Base-by-base conservation (phyloP, 1,140 invertebrate species). In the Oreohelix idahoensis region DNA sequence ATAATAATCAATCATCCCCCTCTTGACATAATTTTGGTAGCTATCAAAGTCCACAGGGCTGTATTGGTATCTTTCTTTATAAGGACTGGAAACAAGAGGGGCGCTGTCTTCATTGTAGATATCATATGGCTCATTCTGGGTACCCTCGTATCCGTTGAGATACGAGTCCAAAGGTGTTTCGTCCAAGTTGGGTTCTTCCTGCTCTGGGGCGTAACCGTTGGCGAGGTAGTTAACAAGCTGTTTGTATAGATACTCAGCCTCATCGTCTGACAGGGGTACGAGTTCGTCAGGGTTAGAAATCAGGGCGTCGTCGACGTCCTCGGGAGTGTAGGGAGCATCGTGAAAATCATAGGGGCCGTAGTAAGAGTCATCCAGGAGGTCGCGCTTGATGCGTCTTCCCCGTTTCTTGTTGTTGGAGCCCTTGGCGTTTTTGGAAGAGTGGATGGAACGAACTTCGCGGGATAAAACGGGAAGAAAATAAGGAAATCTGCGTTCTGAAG, bases 1-100 rank as follows among this genome's bases (percentile, higher is more conserved):
- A 15, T 86, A 77, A n/a, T 86, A 82, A 71, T 84, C 86, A 42
- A 88, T 51, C 85, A 89, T 87, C 29, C 87, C 84, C 36, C 87
- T 81, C 76, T 88, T 88, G 20, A 75, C 79, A 29, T 85, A 85
- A 8, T 77, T 39, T 35, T 71, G 83, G 39, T 78, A 81, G 42
- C 35, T 69, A 38, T 35, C 70, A 23, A 66, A 29, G 32, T 80
- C 71, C 42, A 84, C 76, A 13, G 70, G 45, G n/a, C 42, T n/a
- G n/a, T 79, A 71, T 23, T 26, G 39, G 13, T 81, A 71, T 36
- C 63, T 76, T 10, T 76, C 77, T 26, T 32, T 1, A 36, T 81
- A 38, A 11, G 58, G 51, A 17, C 36, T 74, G 17, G 83, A 58
- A 0, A 53, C 66, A 49, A 32, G n/a, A 0, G 51, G 29, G 26